phyloP scores from a whole-genome alignment of 1,140 invertebrate species.

The Dreissena polymorpha region DNA sequence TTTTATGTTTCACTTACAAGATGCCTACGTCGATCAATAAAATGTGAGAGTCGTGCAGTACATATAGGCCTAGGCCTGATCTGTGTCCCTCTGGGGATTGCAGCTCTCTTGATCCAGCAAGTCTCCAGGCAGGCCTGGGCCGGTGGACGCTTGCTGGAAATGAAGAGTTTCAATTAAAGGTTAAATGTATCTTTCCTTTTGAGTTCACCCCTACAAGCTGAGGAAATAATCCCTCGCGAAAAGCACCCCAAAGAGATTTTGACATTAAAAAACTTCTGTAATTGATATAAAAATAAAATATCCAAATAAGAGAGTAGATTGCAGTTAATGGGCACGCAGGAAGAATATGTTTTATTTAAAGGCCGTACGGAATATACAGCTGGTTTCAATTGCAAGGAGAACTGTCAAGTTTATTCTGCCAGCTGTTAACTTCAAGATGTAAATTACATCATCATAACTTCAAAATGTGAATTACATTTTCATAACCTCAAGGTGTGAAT shows the following conservation, averaged over 20 bases:
- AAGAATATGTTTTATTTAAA: too few species aligned
- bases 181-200: not conserved
- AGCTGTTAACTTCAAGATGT: too few species aligned
- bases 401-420: too few species aligned
- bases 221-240: not conserved
- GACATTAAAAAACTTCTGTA: too few species aligned
- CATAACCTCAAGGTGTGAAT: too few species aligned
- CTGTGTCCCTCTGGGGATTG: constrained; percentile 57
- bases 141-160: constrained; percentile 71
- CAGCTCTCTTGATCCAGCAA: constrained; percentile 72
- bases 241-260: too few species aligned
- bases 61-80: constrained; percentile 69
- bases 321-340: too few species aligned
- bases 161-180: not conserved
- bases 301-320: too few species aligned
- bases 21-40: constrained; percentile 74
- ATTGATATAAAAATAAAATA: too few species aligned
- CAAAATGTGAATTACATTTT: too few species aligned
- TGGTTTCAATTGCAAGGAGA: too few species aligned
- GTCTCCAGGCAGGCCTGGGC: constrained; percentile 72
- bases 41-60: constrained; percentile 72
- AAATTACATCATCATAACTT: too few species aligned
- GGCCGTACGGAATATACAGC: not conserved
- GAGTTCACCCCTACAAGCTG: not conserved
- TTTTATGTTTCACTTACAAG: constrained; percentile 11